phyloP scores from a whole-genome alignment of 2,113 vertebrate genomes.

The Glareola pratincola region DNA sequence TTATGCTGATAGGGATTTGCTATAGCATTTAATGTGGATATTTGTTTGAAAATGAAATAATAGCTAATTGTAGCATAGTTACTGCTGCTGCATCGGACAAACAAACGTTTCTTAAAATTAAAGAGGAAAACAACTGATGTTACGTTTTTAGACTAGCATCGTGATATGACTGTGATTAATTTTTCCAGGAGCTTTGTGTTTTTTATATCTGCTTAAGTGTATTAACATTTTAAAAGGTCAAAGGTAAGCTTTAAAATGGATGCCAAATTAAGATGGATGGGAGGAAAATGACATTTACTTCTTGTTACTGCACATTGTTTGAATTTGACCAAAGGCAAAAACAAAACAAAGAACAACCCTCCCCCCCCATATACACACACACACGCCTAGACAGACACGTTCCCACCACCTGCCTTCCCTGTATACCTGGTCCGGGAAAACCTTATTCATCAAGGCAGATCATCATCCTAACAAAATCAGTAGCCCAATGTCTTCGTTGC shows the following conservation, averaged over 20 bases:
- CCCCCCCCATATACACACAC: not conserved
- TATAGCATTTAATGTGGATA: not conserved
- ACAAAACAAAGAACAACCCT: slow-evolving; percentile 43
- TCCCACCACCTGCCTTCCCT: not conserved
- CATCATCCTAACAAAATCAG: not conserved
- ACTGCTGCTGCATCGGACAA: not conserved
- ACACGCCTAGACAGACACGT: not conserved
- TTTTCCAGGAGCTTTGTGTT: slow-evolving; percentile 50
- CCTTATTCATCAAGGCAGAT: not conserved
- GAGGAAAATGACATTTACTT: slow-evolving; percentile 64
- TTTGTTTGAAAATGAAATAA: slow-evolving; percentile 5
- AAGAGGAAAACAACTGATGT: slow-evolving; percentile 17
- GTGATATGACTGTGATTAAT: slow-evolving; percentile 21
- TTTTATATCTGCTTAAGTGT: slow-evolving; percentile 62
- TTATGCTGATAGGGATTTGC: not conserved
- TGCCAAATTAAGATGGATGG: slow-evolving; percentile 65
- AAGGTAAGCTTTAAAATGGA: slow-evolving; percentile 66
- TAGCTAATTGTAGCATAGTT: not conserved
- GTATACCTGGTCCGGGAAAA: not conserved
- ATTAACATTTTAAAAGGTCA: slow-evolving; percentile 68
- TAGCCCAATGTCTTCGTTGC: not conserved
- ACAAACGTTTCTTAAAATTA: not conserved
- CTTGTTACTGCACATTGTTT: slow-evolving; percentile 64
- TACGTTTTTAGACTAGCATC: slow-evolving; percentile 24
- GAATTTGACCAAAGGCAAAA: slow-evolving; percentile 72